Conservation (phyloP, 37 sponge, comb jelly and placozoan species). For the Amphimedon queenslandica region DNA sequence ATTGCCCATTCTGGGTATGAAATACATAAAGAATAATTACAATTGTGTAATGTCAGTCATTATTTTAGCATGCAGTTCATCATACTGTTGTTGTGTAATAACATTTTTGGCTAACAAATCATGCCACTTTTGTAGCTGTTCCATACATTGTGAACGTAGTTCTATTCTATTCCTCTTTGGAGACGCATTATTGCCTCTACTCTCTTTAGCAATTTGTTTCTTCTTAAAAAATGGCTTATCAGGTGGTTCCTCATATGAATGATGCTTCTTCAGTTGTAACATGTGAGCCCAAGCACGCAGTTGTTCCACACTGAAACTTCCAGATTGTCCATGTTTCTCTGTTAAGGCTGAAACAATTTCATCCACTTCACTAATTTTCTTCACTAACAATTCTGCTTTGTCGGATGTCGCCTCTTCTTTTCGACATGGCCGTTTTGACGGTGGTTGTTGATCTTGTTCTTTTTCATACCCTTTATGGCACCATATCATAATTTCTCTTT, state of each 20-base stretch:
- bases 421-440: too few species aligned
- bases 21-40: not conserved
- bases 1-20: conserved; percentile 6
- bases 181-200: not conserved
- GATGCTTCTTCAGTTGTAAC: conserved; percentile 34
- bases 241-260: conserved; percentile 35
- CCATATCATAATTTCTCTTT: too few species aligned
- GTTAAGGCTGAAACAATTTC: too few species aligned
- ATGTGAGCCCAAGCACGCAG: conserved; percentile 46
- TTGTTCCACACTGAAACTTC: too few species aligned
- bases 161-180: not conserved
- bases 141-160: not conserved
- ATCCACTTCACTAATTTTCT: too few species aligned
- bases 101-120: conserved; percentile 3
- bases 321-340: too few species aligned
- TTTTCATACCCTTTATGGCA: too few species aligned
- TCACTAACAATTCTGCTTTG: too few species aligned
- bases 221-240: conserved; percentile 33
- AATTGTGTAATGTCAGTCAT: conserved; percentile 7
- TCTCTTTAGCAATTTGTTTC: not conserved
- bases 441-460: too few species aligned
- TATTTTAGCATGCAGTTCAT: conserved; percentile 12
- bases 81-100: conserved; percentile 5
- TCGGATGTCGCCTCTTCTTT: too few species aligned
- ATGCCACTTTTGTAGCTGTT: conserved; percentile 9